A percentile compares a stretch with the other conserved stretches of the same genome.
These are phyloP conservation scores for Anthophora plumipes DNA, from an alignment of 2,888 invertebrate genomes.

Conservation along the genomic window DNA sequence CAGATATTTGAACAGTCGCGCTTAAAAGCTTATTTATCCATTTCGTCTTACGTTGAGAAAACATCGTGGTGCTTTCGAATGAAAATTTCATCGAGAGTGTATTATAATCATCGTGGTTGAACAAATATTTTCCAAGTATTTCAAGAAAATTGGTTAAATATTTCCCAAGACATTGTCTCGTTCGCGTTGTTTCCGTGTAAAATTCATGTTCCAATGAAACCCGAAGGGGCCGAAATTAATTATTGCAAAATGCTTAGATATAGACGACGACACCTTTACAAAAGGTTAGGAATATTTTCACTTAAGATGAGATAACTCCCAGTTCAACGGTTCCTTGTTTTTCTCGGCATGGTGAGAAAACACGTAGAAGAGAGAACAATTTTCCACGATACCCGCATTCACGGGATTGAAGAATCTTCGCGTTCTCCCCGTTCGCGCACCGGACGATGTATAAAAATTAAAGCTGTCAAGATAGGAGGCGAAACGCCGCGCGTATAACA, in stretches of 20 bases:
- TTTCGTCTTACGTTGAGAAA: too few species aligned
- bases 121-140: not conserved
- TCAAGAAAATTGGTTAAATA: not conserved
- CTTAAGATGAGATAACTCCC: not conserved
- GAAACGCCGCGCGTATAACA: not conserved
- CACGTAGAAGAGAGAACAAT: slow-evolving; percentile 12
- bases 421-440: not conserved
- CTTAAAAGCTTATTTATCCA: not conserved
- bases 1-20: not conserved
- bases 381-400: not conserved
- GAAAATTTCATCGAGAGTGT: not conserved
- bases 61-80: not conserved
- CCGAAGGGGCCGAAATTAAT: not conserved
- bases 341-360: not conserved
- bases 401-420: not conserved
- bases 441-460: slow-evolving; percentile 26
- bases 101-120: not conserved
- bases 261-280: not conserved
- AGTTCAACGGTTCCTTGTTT: not conserved
- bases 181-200: not conserved
- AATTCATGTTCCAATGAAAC: not conserved
- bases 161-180: not conserved
- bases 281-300: not conserved
- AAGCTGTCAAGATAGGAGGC: slow-evolving; percentile 49
- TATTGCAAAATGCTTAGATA: not conserved